Percentiles rank a stretch among this genome's conserved stretches.
Evolutionary conservation across 2,888 invertebrate species (phyloP).

Genomic region (Philonicus albiceps): DNA sequence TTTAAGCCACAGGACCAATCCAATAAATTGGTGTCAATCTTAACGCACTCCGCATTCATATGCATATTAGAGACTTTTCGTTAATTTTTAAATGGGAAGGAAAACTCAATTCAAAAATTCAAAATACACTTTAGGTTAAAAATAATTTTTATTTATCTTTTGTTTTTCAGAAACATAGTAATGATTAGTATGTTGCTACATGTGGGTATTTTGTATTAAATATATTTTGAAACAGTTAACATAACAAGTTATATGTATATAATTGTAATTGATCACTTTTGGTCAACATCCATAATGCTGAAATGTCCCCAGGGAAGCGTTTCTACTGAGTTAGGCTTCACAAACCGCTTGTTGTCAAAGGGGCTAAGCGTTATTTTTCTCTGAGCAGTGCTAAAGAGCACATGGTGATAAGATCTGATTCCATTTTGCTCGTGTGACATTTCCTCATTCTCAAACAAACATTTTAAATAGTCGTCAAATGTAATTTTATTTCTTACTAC

Average conservation of each 20-base stretch:
- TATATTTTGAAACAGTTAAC: no score
- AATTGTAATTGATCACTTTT: no score
- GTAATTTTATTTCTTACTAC: conserved; percentile 9
- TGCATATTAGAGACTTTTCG: neutral
- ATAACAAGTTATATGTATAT: no score
- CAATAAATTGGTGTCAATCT: neutral
- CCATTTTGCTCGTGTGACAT: no score
- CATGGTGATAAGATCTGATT: no score
- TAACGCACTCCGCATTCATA: neutral
- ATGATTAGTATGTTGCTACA: no score
- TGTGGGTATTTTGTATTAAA: no score
- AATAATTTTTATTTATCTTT: neutral
- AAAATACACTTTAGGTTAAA: no score
- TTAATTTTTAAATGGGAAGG: neutral
- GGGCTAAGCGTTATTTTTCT: neutral
- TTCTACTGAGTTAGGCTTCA: neutral
- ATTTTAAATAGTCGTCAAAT: neutral
- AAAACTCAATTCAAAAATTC: no score
- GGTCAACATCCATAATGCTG: no score
- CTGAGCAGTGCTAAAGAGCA: neutral
- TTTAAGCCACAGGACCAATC: neutral
- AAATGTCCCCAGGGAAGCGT: neutral
- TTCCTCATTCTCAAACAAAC: neutral
- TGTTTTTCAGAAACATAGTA: neutral
- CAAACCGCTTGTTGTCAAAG: neutral